Evolutionary conservation across 2,888 invertebrate genomes (phyloP), one percentile per base, ranked within the genome.

Genomic region (Dicyrtomina minuta): DNA sequence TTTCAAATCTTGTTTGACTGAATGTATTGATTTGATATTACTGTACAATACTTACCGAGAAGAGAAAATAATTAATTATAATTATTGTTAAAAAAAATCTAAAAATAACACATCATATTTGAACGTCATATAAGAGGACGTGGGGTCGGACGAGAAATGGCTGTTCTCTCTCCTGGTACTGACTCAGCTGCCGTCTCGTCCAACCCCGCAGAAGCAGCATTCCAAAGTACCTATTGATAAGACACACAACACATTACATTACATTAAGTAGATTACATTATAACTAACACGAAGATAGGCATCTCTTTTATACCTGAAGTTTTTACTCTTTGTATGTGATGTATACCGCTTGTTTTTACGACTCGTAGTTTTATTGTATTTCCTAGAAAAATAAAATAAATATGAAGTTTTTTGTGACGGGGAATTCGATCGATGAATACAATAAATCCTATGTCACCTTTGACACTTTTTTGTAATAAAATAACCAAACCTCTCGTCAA

Each of bases 241-340:
- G n/a, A n/a, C n/a, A n/a, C n/a, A n/a, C 46, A 8, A 46, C 13
- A 39, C 17, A 59, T 59, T 27, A 39, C 15, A 17, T 55, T 15
- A 55, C 20, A 41, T 39, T 39, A 17, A 12, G 33, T 51, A 27
- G 39, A 39, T n/a, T 22, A 17, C 12, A 68, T 43, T 44, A 44
- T 56, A 46, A 20, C 56, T 46, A 49, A 60, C 53, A 61, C 17
- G 51, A 60, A 58, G 46, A 53, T 68, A 59, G 71, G 67, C 68
- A 68, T 71, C 68, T 71, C 68, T 68, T 71, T 68, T 66, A 62
- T 68, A 68, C 67, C 71, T 68, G 58, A 71, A 62, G 59, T 68
- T 71, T 71, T 71, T 71, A 71, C 67, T 71, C 66, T 62, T 71
- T 71, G 68, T 71, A 71, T 71, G 68, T 71, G 71, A 71, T 71